phyloP scores from a whole-genome alignment of 2,888 invertebrate genomes.

The Yponomeuta evonymella region DNA sequence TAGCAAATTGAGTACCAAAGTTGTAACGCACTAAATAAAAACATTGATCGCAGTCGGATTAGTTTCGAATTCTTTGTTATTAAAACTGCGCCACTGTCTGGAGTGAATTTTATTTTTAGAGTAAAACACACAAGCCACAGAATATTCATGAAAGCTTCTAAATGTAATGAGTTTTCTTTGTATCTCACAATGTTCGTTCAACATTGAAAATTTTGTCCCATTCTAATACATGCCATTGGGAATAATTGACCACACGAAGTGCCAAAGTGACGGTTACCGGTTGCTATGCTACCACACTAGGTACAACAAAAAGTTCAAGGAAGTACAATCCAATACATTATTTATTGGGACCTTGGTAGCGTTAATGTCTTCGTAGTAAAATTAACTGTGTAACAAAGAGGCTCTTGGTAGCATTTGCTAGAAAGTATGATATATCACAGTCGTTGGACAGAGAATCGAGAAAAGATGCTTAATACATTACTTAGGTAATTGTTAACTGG shows the following conservation, averaged over 20 bases:
- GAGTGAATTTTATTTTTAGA: not conserved
- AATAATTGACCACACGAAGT: not conserved
- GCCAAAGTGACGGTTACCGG: not conserved
- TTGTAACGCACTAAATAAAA: slow-evolving; percentile 37
- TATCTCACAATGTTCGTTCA: no score
- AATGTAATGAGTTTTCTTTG: no score
- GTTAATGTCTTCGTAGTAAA: not conserved
- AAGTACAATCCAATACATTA: not conserved
- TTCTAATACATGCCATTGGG: not conserved
- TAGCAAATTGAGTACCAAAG: slow-evolving; percentile 27
- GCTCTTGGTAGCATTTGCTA: no score
- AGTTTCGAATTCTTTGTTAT: not conserved
- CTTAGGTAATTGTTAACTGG: no score
- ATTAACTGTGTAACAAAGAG: no score
- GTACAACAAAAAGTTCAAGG: not conserved
- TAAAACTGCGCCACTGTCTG: not conserved
- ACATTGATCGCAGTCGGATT: slow-evolving; percentile 13
- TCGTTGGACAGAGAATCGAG: no score
- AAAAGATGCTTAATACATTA: no score
- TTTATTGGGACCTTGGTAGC: not conserved
- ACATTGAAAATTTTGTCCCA: no score
- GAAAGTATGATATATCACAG: no score
- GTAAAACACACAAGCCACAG: not conserved
- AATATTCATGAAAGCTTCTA: not conserved
- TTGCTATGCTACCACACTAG: not conserved